Conservation (phyloP, 2,797 vertebrate genomes). For the Sphenodon punctatus region DNA sequence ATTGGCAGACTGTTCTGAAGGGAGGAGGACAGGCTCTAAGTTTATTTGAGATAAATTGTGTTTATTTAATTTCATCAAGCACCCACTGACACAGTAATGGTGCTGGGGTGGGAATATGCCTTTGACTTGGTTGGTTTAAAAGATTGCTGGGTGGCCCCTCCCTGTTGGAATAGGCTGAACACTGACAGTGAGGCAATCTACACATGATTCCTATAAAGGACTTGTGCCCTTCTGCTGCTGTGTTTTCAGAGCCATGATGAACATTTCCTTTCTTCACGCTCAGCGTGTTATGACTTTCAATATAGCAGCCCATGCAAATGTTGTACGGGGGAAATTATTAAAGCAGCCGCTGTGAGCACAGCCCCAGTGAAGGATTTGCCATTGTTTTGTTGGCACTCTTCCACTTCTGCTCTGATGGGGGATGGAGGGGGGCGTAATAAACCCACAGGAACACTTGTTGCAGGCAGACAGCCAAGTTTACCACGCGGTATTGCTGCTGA, state of each 20-base stretch:
- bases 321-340: rapidly evolving
- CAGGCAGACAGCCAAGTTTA: rapidly evolving
- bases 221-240: rapidly evolving
- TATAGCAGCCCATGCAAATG: rapidly evolving
- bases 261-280: rapidly evolving
- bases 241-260: not conserved
- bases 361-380: rapidly evolving
- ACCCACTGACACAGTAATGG: not conserved
- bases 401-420: rapidly evolving
- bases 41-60: not conserved
- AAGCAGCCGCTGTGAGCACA: not conserved
- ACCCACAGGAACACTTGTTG: not conserved
- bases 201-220: no score
- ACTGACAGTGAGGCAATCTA: not conserved
- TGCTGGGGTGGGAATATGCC: not conserved
- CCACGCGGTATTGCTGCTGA: rapidly evolving
- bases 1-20: not conserved
- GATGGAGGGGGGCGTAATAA: no score
- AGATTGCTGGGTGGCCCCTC: not conserved
- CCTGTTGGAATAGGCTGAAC: not conserved
- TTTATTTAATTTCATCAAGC: not conserved
- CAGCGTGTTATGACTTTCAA: rapidly evolving
- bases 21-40: not conserved
- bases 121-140: not conserved
- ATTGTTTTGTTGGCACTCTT: slow-evolving; percentile 10